Conservation (phyloP, 2,797 vertebrate species). For the Microctenopoma lineatum region DNA sequence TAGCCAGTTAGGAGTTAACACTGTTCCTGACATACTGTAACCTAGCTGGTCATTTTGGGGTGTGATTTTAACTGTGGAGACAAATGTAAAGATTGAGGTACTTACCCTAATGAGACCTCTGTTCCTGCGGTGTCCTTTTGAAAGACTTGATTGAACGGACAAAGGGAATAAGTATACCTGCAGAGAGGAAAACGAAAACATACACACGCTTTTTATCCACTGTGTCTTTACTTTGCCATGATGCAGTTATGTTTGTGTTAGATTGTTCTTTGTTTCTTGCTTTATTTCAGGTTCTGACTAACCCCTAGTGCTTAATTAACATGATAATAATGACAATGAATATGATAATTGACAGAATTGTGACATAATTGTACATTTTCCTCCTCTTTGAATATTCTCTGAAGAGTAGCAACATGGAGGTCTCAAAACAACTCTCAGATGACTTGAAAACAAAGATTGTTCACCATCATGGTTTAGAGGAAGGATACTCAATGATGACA, state of each 20-base stretch:
- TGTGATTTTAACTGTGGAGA: slow-evolving; percentile 26
- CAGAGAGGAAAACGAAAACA: slow-evolving; percentile 32
- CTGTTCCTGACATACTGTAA: slow-evolving; percentile 7
- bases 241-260: not conserved
- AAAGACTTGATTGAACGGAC: slow-evolving; percentile 81
- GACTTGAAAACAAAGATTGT: too few species aligned
- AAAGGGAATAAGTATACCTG: slow-evolving; percentile 80
- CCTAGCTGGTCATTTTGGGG: slow-evolving; percentile 14
- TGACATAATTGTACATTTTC: too few species aligned
- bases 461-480: too few species aligned
- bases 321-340: not conserved
- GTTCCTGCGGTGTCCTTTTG: slow-evolving; percentile 75
- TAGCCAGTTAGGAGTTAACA: not conserved
- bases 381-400: too few species aligned
- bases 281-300: not conserved
- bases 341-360: too few species aligned
- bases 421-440: too few species aligned
- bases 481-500: too few species aligned
- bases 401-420: too few species aligned
- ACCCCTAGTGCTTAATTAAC: not conserved
- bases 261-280: not conserved
- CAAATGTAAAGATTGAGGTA: slow-evolving; percentile 51
- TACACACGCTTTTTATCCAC: not conserved
- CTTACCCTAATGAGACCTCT: slow-evolving; percentile 82
- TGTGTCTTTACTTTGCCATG: not conserved